Conservation (phyloP, 2,113 vertebrate genomes). For the Quiscalus mexicanus region DNA sequence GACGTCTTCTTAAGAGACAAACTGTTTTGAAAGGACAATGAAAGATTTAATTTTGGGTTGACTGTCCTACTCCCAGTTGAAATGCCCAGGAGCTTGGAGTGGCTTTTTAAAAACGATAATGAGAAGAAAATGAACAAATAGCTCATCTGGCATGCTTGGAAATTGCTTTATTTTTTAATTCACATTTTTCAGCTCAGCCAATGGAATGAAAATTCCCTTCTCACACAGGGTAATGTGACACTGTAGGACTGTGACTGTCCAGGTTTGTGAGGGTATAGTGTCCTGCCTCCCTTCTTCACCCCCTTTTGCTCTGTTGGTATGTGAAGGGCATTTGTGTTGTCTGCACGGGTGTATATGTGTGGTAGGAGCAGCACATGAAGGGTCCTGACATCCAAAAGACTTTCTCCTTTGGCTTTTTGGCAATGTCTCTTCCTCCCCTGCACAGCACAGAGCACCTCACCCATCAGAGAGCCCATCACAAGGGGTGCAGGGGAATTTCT, state of each 20-base stretch:
- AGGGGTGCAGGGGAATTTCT: background rate
- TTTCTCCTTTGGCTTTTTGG: background rate
- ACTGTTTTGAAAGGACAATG: background rate
- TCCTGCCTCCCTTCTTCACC: background rate
- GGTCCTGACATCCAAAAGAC: background rate
- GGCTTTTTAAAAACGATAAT: background rate
- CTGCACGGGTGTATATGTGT: background rate
- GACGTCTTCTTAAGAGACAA: background rate
- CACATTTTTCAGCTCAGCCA: background rate
- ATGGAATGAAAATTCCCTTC: background rate
- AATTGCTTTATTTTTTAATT: background rate
- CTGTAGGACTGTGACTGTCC: background rate
- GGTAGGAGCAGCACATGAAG: fast-evolving
- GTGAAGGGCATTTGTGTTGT: background rate
- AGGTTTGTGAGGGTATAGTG: background rate
- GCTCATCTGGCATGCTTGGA: background rate
- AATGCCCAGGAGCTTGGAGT: background rate
- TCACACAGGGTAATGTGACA: background rate
- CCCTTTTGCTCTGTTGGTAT: background rate
- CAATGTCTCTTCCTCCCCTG: background rate
- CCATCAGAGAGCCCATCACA: background rate
- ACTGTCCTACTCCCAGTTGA: background rate
- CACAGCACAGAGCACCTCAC: background rate
- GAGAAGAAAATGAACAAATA: background rate
- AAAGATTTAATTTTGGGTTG: background rate